Conservation (phyloP, 2,797 vertebrate species). For the Eurystomus glaucurus region DNA sequence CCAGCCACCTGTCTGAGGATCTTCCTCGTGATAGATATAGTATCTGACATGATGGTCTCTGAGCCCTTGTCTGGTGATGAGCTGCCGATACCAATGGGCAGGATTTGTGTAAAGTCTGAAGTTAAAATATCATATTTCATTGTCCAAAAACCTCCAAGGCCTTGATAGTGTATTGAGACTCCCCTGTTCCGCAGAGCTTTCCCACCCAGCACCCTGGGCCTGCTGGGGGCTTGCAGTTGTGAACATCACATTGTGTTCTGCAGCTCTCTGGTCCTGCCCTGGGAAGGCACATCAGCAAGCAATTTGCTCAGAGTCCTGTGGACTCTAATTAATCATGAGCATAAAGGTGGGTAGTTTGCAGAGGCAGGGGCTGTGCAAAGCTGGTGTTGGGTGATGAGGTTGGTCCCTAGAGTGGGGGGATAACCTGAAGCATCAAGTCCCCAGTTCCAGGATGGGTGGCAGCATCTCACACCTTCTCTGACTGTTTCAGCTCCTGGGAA, state of each 20-base stretch:
- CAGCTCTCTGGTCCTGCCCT: not conserved
- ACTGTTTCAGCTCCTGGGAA: not conserved
- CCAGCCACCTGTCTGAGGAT: not conserved
- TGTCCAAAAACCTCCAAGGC: not conserved
- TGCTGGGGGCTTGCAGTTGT: not conserved
- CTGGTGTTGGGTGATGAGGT: fast-evolving
- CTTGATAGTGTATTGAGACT: fast-evolving
- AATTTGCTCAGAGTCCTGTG: not conserved
- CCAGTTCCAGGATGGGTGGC: fast-evolving
- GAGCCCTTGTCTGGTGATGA: conserved; percentile 10
- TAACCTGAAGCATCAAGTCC: not conserved
- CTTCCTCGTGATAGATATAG: not conserved
- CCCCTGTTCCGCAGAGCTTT: fast-evolving
- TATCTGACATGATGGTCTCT: not conserved
- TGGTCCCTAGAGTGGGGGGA: fast-evolving
- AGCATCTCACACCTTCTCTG: not conserved
- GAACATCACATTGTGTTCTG: fast-evolving
- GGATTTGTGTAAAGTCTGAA: not conserved
- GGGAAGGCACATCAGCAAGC: not conserved
- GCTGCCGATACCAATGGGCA: not conserved
- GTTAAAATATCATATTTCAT: not conserved
- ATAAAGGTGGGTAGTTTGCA: not conserved
- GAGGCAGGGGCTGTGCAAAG: not conserved
- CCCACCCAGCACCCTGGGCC: not conserved
- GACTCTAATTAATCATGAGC: fast-evolving